phyloP scores from a whole-genome alignment of 2,113 vertebrate species.

The Saimiri boliviensis region DNA sequence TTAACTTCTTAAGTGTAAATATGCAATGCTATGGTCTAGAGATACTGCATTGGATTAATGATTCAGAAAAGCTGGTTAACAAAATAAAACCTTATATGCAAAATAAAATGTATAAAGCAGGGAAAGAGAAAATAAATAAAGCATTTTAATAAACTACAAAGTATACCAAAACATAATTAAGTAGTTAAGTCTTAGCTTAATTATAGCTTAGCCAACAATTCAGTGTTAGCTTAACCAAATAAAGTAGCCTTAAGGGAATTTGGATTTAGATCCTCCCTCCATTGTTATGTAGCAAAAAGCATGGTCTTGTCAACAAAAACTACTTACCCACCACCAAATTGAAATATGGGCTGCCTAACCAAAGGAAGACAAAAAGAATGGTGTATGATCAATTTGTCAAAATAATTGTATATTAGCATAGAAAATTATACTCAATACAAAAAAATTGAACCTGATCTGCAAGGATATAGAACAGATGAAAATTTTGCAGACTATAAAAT shows the following conservation, averaged over 20 bases:
- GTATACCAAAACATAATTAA: neutral
- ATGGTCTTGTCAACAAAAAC: neutral
- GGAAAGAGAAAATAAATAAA: neutral
- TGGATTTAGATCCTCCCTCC: neutral
- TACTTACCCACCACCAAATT: neutral
- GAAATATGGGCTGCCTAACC: neutral
- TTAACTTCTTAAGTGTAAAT: neutral
- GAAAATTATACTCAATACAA: neutral
- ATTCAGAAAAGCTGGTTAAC: neutral
- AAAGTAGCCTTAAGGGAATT: neutral
- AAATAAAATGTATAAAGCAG: neutral
- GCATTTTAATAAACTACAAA: neutral
- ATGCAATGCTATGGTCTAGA: neutral
- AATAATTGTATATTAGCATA: neutral
- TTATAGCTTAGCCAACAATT: neutral
- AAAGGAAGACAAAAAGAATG: neutral
- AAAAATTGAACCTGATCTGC: neutral
- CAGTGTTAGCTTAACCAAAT: neutral
- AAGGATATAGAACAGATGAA: neutral
- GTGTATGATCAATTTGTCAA: neutral
- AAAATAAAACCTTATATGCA: neutral
- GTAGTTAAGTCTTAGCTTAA: constrained; percentile 24
- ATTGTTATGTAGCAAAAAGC: neutral
- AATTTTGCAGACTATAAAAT: neutral
- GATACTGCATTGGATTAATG: neutral